A percentile compares a stretch with the other conserved stretches of the same genome.
Conservation (phyloP, 2,888 invertebrate genomes). For the Pandemis cinnamomeana region DNA sequence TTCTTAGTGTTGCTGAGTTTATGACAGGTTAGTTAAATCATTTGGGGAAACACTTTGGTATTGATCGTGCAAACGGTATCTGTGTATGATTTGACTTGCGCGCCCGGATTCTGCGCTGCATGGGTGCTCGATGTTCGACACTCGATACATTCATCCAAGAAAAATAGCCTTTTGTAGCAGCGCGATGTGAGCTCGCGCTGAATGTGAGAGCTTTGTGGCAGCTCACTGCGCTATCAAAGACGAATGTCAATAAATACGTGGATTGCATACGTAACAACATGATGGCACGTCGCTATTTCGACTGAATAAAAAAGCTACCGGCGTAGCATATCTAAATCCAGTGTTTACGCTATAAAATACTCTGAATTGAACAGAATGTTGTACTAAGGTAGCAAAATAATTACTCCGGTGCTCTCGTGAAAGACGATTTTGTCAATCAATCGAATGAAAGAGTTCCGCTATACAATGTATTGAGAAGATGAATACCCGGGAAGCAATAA, state of each 20-base stretch:
- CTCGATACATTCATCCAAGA: constrained; percentile 21
- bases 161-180: constrained; percentile 26
- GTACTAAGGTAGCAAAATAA: constrained; percentile 11
- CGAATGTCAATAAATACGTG: background rate
- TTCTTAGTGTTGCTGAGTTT: background rate
- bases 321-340: background rate
- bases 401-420: background rate
- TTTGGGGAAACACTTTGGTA: background rate
- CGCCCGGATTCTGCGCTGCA: background rate
- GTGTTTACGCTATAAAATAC: background rate
- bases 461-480: constrained; percentile 61
- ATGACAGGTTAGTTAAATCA: background rate
- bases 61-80: background rate
- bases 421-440: constrained; percentile 47
- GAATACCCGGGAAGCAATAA: constrained; percentile 64
- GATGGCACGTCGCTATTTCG: background rate
- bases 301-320: background rate
- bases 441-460: constrained; percentile 49
- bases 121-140: constrained; percentile 11
- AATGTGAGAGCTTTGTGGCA: constrained; percentile 34
- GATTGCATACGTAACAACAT: background rate
- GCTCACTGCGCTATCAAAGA: constrained; percentile 29
- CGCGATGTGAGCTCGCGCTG: constrained; percentile 23
- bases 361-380: background rate
- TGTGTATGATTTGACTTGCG: background rate